These are phyloP conservation scores for Aleiodes sp. DNA, from an alignment of 1,140 invertebrate genomes.

Conservation along the genomic window DNA sequence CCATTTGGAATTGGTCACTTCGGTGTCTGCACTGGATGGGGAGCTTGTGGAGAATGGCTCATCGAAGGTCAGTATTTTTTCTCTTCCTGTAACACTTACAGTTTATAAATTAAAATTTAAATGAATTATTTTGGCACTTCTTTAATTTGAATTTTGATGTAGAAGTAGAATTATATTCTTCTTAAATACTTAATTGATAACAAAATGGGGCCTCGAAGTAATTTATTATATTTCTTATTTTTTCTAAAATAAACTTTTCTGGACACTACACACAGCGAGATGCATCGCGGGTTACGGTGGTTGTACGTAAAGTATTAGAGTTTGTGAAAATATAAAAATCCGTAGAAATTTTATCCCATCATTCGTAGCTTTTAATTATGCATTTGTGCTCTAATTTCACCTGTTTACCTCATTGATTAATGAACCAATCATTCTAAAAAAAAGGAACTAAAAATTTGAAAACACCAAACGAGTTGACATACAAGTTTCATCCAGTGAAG, in stretches of 20 bases:
- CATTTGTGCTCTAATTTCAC: constrained; percentile 16
- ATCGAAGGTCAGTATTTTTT: constrained; percentile 74
- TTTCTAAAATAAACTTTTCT: constrained; percentile 40
- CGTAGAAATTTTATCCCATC: background rate
- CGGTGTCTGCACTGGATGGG: constrained; percentile 87
- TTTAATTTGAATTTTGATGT: background rate
- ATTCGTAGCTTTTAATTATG: background rate
- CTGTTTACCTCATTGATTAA: background rate
- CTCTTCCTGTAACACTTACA: background rate
- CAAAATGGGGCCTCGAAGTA: background rate
- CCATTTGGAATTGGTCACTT: constrained; percentile 76
- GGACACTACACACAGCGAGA: constrained; percentile 52
- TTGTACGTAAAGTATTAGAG: constrained; percentile 58
- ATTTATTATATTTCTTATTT: constrained; percentile 35
- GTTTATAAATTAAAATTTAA: background rate
- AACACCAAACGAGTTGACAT: constrained; percentile 69
- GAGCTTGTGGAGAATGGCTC: constrained; percentile 81
- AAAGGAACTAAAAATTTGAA: constrained; percentile 63
- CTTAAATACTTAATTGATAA: background rate
- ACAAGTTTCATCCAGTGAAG: constrained; percentile 68
- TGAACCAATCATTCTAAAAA: background rate
- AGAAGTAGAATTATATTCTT: background rate
- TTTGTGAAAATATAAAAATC: background rate
- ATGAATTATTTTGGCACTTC: background rate
- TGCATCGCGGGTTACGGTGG: constrained; percentile 54